phyloP scores from a whole-genome alignment of 2,797 vertebrate species.

The Pantherophis vulpinus region DNA sequence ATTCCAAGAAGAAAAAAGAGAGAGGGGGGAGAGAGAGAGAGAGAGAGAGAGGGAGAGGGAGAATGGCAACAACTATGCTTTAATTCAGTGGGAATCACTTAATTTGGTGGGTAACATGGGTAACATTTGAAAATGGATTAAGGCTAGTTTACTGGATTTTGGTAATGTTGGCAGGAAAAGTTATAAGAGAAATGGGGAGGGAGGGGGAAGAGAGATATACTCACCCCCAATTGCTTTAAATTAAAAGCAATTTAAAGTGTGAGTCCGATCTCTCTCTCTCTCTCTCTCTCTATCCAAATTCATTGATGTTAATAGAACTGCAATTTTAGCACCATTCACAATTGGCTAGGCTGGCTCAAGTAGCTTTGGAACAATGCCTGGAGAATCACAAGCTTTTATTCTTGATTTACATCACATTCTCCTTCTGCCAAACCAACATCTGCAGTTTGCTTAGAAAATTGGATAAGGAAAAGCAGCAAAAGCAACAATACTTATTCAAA shows the following conservation, averaged over 20 bases:
- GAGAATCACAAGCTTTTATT: neutral
- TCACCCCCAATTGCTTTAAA: neutral
- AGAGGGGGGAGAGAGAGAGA: rapidly evolving
- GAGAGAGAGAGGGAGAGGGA: neutral
- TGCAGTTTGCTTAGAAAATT: neutral
- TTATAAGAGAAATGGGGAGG: neutral
- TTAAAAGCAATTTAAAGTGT: neutral
- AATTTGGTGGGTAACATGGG: neutral
- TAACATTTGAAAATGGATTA: neutral
- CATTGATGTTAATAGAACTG: neutral
- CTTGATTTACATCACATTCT: neutral
- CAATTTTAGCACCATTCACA: neutral
- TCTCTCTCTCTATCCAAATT: neutral
- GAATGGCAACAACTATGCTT: neutral
- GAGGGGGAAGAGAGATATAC: neutral
- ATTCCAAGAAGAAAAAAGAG: no score
- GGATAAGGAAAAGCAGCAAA: neutral
- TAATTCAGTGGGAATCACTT: neutral
- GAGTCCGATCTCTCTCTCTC: neutral
- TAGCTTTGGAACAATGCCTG: neutral
- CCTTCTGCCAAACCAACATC: neutral
- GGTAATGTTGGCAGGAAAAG: neutral
- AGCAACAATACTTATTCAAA: neutral
- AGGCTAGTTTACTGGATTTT: neutral
- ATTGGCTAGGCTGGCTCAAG: neutral